Evolutionary conservation across 2,888 invertebrate species (phyloP), one percentile per base, ranked within the genome.

Genomic region (Zygaena filipendulae): DNA sequence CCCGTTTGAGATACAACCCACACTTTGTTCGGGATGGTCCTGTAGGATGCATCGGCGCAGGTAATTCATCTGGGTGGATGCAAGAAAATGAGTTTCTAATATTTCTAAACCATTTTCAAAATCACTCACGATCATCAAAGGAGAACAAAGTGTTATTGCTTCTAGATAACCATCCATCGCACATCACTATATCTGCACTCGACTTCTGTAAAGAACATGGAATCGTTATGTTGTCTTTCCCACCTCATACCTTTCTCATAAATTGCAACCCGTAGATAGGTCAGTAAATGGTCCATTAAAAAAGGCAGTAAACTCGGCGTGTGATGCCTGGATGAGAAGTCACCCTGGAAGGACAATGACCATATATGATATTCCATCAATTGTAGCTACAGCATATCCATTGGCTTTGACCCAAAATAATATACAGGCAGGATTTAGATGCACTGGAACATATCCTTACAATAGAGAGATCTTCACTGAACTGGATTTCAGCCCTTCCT

Each of bases 311-410:
- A 51, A 49, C 25, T 12, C 39, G 4, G 32, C 47, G 1, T 36
- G 39, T 18, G 47, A 49, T 29, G 43, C 24, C 0, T 56, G 51
- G 49, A 44, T 56, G 45, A 22, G 40, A 25, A 49, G 13, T 12
- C 13, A 57, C 11, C 47, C 51, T 2, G 53, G 47, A 1, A 41
- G 39, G 30, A 44, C 47, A 0, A 49, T 55, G 43, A 25, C 45
- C 0, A 53, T 51, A 2, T 49, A 55, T 13, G 43, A 54, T 13
- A 48, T 56, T n/a, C 52, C 51, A 11, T 29, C 32, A 0, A 42
- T 52, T 18, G 27, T 45, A 2, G 23, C 14, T 4, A 28, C 23
- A 23, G 40, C 51, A 6, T 30, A 45, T 25, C 49, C 49, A 3
- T 18, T 39, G 1, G 46, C 50, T 24, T 5, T 49, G 1, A 49